Base-by-base conservation (phyloP, 2,797 vertebrate species). In the Gymnothorax reevesii region DNA sequence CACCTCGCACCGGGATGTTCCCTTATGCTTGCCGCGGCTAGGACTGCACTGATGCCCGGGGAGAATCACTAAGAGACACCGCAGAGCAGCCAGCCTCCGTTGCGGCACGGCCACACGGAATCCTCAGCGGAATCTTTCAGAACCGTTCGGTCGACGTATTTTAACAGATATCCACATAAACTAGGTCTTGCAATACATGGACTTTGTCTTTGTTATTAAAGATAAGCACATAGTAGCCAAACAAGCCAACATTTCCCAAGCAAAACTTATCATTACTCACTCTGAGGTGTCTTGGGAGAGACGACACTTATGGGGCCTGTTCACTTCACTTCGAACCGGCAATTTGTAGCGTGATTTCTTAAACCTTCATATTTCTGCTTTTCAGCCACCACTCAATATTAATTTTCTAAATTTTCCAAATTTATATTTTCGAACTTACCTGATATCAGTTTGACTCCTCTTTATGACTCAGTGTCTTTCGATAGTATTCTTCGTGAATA, bases 61-160 rank as follows among this genome's bases (percentile, higher is more conserved):
- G 90, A 93, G 92, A 86, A 84, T 92, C 90, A 91, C 83, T 93
- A 97, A 92, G 94, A 96, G 93, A 97, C 95, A 94, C 95, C 96
- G 96, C 93, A 94, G 95, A 91, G 84, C 91, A 89, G 92, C 92
- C 82, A 94, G 94, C 94, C 94, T 94, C 94, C 92, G 92, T 85
- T 86, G 88, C 87, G 86, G 85, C 87, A 90, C 93, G 92, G 93
- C 94, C 91, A 90, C 93, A 55, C 89, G 88, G 84, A 89, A 83
- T n/a, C 89, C 87, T 49, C 57, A 64, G 82, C 33, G 33, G 33
- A 42, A 42, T 80, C 60, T 25, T 84, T 66, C n/a, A 27, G 52
- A 59, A 22, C 69, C 79, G 13, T 75, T 42, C 85, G 57, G 69
- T 49, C 83, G 20, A 42, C 22, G 22, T 33, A 60, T 83, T 57